Base-by-base conservation (phyloP, 92 coral and sea anemone genomes). In the Parazoanthus darwini region DNA sequence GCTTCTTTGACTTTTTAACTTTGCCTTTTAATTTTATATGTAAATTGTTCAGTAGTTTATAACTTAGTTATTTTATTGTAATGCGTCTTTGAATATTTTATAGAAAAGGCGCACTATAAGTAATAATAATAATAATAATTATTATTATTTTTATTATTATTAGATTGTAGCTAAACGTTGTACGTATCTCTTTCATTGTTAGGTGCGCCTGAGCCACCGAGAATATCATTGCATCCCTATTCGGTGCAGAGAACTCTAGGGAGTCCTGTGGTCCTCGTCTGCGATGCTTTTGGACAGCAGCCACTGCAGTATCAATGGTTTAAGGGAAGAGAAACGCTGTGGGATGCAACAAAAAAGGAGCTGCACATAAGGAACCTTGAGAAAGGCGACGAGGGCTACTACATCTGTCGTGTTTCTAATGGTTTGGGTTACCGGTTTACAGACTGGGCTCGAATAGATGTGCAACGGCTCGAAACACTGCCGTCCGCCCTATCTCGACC, bases 251-350 rank as follows among this genome's bases (percentile, higher is more conserved):
- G 78, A 22, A 77, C 89, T 8, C 46, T 74, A 11, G 98, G 97
- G 48, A 91, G 91, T 14, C 66, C 85, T 36, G 78, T 92, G 13
- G 80, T 33, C 0, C 73, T 97, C 18, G 83, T 77, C 8, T 97
- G 98, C 89, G 92, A 90, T 72, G 98, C 95, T 43, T 76, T 74
- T 7, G 97, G 97, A 6, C 87, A 86, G 3, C 91, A 85, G 29
- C 94, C 94, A 0, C 82, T 95, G 73, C 80, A 77, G 10, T 97
- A 88, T 81, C 99, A 97, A 74, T 97, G 99, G 99, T 97, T 97
- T 91, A 97, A 95, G 79, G 89, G 93, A n/a, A 70, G 42, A 6
- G 66, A 84, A 10, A 56, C 72, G 9, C 38, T 90, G 42, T 43
- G 38, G 82, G 94, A 88, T 1, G 92, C 89, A 88, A 92, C 90